A percentile compares a stretch with the other conserved stretches of the same genome.
These are phyloP conservation scores for Caerostris darwini DNA, from an alignment of 1,140 invertebrate genomes.

Conservation along the genomic window DNA sequence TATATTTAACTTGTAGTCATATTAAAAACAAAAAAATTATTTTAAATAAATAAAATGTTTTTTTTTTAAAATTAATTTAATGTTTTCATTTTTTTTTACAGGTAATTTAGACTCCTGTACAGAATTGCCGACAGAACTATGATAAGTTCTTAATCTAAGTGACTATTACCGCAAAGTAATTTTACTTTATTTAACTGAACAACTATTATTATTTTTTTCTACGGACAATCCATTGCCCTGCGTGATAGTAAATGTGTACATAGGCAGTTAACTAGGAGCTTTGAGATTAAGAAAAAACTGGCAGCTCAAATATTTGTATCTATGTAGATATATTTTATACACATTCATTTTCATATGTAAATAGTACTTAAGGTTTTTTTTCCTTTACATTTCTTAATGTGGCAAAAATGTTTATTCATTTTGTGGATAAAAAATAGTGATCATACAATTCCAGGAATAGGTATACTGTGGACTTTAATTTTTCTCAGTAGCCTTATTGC, in stretches of 20 bases:
- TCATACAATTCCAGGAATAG: too few relatives aligned
- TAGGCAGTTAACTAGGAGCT: conserved; percentile 10
- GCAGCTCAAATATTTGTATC: conserved; percentile 31
- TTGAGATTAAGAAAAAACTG: not conserved
- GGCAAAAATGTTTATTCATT: not conserved
- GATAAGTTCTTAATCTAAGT: not conserved
- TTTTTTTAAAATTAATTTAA: too few relatives aligned
- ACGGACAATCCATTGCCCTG: not conserved
- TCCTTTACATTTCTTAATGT: not conserved
- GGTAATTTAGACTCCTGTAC: conserved; percentile 6
- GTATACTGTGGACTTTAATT: too few relatives aligned
- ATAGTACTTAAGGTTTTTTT: conserved; percentile 26
- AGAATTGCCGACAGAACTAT: conserved; percentile 5
- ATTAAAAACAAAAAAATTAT: too few relatives aligned
- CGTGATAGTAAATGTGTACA: not conserved
- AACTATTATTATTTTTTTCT: not conserved
- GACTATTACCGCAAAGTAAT: not conserved
- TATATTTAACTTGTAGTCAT: too few relatives aligned
- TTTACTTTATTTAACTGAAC: not conserved
- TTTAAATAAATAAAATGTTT: too few relatives aligned
- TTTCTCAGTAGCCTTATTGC: too few relatives aligned
- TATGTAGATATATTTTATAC: conserved; percentile 16
- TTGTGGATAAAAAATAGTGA: not conserved
- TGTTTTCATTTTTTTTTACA: conserved; percentile 14
- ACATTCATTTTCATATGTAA: conserved; percentile 22